Evolutionary conservation across 2,888 invertebrate species (phyloP).

Genomic region (Microplitis manilae): DNA sequence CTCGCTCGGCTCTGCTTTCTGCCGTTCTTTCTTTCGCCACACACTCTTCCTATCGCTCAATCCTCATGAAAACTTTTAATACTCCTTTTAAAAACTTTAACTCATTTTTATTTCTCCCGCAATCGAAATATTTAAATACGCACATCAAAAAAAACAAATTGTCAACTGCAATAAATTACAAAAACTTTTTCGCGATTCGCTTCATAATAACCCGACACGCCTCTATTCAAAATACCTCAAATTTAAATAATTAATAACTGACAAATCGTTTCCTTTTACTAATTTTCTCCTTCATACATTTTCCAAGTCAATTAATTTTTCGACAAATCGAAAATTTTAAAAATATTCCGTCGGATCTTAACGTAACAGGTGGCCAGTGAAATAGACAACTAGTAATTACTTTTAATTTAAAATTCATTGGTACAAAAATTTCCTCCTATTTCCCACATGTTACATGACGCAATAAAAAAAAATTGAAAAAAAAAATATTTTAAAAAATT

Average conservation of each 20-base stretch:
- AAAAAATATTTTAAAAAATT: neutral
- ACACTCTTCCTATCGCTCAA: neutral
- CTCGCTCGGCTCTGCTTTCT: constrained; percentile 17
- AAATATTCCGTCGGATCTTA: constrained; percentile 15
- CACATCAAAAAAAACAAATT: neutral
- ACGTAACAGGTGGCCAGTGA: constrained; percentile 36
- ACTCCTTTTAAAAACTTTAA: neutral
- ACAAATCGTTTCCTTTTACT: no score
- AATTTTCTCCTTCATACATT: no score
- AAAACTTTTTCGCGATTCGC: no score
- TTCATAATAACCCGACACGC: no score
- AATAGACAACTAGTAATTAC: constrained; percentile 13
- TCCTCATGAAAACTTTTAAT: neutral
- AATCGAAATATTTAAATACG: neutral
- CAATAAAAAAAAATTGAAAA: neutral
- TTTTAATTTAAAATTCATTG: neutral
- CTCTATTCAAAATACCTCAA: no score
- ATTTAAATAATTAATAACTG: no score
- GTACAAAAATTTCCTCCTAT: neutral
- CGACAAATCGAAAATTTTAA: no score
- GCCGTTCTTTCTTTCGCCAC: neutral
- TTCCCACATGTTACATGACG: neutral
- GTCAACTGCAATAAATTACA: no score
- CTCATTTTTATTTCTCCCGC: neutral
- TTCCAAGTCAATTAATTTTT: no score